Conservation (phyloP, 1,140 invertebrate genomes). For the Tetragonula clypearis region DNA sequence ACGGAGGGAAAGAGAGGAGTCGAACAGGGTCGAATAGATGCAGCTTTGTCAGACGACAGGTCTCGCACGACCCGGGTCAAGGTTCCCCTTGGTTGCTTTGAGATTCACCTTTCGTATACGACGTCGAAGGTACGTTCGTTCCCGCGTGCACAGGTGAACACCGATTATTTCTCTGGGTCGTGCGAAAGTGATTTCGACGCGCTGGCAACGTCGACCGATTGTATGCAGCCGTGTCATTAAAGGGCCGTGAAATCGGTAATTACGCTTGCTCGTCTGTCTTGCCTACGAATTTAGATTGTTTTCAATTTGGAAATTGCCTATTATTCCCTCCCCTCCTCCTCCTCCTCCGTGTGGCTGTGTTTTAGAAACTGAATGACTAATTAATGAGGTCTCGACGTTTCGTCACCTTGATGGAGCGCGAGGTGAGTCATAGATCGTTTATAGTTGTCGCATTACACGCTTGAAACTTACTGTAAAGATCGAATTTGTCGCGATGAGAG, state of each 20-base stretch:
- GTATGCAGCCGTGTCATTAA: slow-evolving; percentile 49
- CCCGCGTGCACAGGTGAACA: slow-evolving; percentile 71
- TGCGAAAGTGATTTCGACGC: slow-evolving; percentile 74
- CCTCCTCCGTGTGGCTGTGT: not conserved
- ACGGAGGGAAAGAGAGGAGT: slow-evolving; percentile 29
- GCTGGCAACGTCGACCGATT: slow-evolving; percentile 54
- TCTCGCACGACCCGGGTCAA: slow-evolving; percentile 66
- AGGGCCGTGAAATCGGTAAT: slow-evolving; percentile 59
- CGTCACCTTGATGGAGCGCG: not conserved
- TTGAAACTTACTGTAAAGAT: too few species aligned
- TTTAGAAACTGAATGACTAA: not conserved
- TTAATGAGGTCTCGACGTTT: not conserved
- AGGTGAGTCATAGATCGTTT: not conserved
- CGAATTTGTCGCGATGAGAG: not conserved
- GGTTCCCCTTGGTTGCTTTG: slow-evolving; percentile 51
- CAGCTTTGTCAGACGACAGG: slow-evolving; percentile 59
- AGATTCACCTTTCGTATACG: slow-evolving; percentile 69
- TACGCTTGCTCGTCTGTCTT: not conserved
- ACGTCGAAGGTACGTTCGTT: slow-evolving; percentile 48
- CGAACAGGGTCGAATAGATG: slow-evolving; percentile 36
- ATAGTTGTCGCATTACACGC: not conserved
- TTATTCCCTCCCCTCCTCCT: not conserved
- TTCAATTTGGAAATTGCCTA: not conserved
- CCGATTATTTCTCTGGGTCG: slow-evolving; percentile 69
- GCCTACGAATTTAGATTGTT: not conserved